Evolutionary conservation across 2,888 invertebrate species (phyloP).

Genomic region (Deroplatys truncata): DNA sequence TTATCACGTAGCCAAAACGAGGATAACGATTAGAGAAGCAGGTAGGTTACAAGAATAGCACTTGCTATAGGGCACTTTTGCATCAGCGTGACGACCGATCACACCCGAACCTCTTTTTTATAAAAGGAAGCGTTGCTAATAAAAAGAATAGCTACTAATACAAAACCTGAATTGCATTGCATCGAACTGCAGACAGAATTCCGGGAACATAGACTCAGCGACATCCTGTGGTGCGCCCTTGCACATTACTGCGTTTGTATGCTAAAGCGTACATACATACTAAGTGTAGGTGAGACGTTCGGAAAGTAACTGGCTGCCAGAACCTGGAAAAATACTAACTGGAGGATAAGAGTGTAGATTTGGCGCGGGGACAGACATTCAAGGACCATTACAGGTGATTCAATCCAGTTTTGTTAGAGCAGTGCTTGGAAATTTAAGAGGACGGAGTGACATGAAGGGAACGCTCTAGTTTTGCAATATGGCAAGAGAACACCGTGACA

Average conservation of each 20-base stretch:
- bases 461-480: too few species aligned
- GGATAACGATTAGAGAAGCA: too few species aligned
- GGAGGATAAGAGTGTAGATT: too few species aligned
- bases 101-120: not conserved
- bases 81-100: not conserved
- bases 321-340: too few species aligned
- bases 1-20: too few species aligned
- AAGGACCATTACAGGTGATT: too few species aligned
- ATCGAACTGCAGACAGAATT: not conserved
- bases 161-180: not conserved
- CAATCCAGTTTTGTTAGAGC: too few species aligned
- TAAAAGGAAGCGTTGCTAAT: not conserved
- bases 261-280: constrained; percentile 7
- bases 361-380: too few species aligned
- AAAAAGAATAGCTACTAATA: not conserved
- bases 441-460: too few species aligned
- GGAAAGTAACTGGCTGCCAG: not conserved
- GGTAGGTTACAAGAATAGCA: not conserved
- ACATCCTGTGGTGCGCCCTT: not conserved
- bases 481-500: too few species aligned
- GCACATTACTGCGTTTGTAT: not conserved
- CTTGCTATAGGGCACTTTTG: not conserved
- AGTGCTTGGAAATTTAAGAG: too few species aligned
- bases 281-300: not conserved
- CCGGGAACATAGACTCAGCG: not conserved